phyloP scores from a whole-genome alignment of 2,888 invertebrate genomes.

The Rhingia rostrata region DNA sequence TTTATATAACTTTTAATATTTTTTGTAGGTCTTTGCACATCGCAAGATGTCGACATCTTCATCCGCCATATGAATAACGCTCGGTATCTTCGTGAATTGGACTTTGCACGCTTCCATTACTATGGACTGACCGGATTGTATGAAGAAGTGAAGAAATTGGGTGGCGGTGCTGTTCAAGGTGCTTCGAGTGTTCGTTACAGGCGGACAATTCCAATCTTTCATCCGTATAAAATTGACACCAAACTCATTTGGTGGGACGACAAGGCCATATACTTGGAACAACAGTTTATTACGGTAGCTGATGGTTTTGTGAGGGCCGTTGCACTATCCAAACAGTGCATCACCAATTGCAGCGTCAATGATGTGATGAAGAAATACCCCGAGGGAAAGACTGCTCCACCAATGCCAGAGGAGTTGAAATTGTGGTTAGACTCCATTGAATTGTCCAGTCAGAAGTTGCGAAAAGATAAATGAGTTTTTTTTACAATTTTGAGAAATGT shows the following conservation, averaged over 20 bases:
- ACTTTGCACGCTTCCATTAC: constrained; percentile 93
- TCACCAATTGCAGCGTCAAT: constrained; percentile 87
- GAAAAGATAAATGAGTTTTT: constrained; percentile 84
- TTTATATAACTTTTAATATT: background rate
- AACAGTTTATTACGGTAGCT: constrained; percentile 89
- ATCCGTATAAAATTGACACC: constrained; percentile 85
- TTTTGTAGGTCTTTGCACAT: constrained; percentile 88
- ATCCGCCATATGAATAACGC: constrained; percentile 96
- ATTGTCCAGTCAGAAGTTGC: constrained; percentile 89
- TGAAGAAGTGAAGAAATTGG: constrained; percentile 85
- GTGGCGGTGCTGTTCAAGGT: constrained; percentile 89
- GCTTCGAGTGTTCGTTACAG: constrained; percentile 91
- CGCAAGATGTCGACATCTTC: constrained; percentile 93
- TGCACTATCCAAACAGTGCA: constrained; percentile 89
- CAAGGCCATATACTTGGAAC: constrained; percentile 92
- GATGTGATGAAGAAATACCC: constrained; percentile 87
- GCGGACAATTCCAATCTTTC: constrained; percentile 90
- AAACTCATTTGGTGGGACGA: constrained; percentile 94
- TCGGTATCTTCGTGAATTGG: constrained; percentile 92
- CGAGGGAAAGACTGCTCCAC: constrained; percentile 87
- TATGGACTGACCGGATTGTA: constrained; percentile 90
- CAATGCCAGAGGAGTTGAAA: constrained; percentile 88
- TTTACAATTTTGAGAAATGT: background rate
- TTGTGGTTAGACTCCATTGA: constrained; percentile 91
- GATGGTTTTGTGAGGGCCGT: constrained; percentile 93